Percentiles rank a stretch among this genome's conserved stretches.
These are phyloP conservation scores for Cinclus mexicanus DNA, from an alignment of 2,113 vertebrate species.

Conservation along the genomic window DNA sequence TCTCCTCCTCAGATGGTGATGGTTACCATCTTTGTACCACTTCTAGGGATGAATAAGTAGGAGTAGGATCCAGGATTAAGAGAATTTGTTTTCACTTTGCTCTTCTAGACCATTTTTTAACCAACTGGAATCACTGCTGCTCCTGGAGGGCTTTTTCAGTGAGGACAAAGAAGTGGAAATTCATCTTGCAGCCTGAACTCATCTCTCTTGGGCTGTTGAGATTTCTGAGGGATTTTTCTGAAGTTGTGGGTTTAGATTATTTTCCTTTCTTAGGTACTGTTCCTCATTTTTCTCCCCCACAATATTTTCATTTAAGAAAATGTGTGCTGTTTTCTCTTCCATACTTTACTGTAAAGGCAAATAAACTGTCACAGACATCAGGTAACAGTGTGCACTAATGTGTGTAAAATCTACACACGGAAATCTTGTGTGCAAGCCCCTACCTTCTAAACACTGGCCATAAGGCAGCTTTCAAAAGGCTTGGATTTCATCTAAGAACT, in stretches of 20 bases:
- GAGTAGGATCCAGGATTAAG: neutral
- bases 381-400: neutral
- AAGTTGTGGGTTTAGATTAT: neutral
- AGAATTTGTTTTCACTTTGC: neutral
- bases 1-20: neutral
- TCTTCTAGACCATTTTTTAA: neutral
- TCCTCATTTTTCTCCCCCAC: rapidly evolving
- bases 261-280: neutral
- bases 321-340: neutral
- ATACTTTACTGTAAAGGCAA: neutral
- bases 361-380: neutral
- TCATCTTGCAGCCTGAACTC: neutral
- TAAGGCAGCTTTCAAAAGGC: neutral
- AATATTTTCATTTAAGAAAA: neutral
- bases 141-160: neutral
- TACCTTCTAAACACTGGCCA: neutral
- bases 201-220: neutral
- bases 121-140: neutral
- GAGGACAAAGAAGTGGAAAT: neutral
- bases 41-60: neutral
- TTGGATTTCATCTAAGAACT: neutral
- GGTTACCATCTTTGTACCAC: neutral
- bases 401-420: neutral
- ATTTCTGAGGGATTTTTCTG: neutral
- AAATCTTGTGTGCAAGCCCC: neutral